phyloP scores from a whole-genome alignment of 1,140 invertebrate species.

The Teleopsis dalmanni region DNA sequence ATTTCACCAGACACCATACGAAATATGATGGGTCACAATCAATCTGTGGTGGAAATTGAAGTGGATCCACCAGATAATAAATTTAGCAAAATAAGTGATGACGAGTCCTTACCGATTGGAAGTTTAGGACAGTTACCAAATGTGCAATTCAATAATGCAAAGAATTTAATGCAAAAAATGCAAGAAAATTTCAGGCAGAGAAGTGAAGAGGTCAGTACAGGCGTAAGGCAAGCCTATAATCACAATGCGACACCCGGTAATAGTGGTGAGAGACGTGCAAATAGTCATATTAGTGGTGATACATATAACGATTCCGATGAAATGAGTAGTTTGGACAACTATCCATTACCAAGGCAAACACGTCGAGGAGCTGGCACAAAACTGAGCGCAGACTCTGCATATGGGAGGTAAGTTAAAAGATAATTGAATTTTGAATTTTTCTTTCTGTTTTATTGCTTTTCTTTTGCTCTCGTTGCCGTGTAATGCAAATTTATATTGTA shows the following conservation, averaged over 20 bases:
- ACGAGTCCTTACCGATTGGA: constrained; percentile 15
- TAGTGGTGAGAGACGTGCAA: constrained; percentile 1
- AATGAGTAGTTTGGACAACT: constrained; percentile 35
- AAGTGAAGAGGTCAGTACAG: constrained; percentile 22
- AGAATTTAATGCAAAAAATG: constrained; percentile 34
- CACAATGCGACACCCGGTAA: neutral
- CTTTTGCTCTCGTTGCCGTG: too few species aligned
- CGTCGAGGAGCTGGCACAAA: constrained; percentile 29
- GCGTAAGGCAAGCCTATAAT: constrained; percentile 18
- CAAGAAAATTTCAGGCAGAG: constrained; percentile 31
- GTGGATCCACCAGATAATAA: constrained; percentile 35
- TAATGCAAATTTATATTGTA: too few species aligned
- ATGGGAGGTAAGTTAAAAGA: constrained; percentile 59
- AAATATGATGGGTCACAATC: constrained; percentile 36
- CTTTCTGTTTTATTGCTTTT: too few species aligned
- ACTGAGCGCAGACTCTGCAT: constrained; percentile 57
- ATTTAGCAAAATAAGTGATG: constrained; percentile 39
- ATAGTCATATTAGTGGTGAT: constrained; percentile 5
- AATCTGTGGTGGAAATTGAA: constrained; percentile 31
- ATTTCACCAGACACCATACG: constrained; percentile 34
- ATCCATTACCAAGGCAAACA: constrained; percentile 31
- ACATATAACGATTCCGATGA: constrained; percentile 36
- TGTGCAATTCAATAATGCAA: constrained; percentile 38
- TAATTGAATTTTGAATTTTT: too few species aligned
- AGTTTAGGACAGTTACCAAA: constrained; percentile 20